Evolutionary conservation across 2,113 vertebrate species (phyloP).

Genomic region (Globicephala melas): DNA sequence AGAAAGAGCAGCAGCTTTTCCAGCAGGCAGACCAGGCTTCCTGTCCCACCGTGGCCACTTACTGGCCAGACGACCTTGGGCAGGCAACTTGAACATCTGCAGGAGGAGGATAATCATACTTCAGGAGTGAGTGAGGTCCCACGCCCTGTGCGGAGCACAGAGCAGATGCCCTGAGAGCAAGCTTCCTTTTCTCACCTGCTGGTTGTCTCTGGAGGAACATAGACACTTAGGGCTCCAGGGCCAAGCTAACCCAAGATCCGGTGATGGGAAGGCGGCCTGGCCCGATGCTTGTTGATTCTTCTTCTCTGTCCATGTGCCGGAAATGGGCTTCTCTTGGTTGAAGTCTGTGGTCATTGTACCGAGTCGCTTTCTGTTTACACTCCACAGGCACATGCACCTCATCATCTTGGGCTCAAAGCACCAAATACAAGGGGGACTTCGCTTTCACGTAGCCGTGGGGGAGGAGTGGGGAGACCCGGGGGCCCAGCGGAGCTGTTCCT

Average conservation of each 20-base stretch:
- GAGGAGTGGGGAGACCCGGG: background rate
- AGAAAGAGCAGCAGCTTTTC: background rate
- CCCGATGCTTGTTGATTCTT: fast-evolving
- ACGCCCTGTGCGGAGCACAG: fast-evolving
- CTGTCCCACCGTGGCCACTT: background rate
- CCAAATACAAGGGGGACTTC: background rate
- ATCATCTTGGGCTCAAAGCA: background rate
- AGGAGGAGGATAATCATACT: background rate
- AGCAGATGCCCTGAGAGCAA: background rate
- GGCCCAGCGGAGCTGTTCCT: background rate
- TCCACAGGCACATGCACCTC: background rate
- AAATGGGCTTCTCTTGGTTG: background rate
- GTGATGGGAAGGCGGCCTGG: background rate
- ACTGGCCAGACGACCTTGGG: background rate
- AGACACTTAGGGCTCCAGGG: background rate
- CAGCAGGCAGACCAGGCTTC: background rate
- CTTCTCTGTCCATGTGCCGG: background rate
- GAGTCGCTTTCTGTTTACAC: background rate
- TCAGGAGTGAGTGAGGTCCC: background rate
- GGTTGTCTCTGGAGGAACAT: background rate
- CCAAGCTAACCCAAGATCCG: background rate
- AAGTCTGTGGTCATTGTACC: background rate
- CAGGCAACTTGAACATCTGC: background rate
- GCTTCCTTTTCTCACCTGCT: background rate
- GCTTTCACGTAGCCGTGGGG: background rate